Percentiles rank a stretch among this genome's conserved stretches.
Evolutionary conservation across 2,113 vertebrate species (phyloP).

Genomic region (Lathamus discolor): DNA sequence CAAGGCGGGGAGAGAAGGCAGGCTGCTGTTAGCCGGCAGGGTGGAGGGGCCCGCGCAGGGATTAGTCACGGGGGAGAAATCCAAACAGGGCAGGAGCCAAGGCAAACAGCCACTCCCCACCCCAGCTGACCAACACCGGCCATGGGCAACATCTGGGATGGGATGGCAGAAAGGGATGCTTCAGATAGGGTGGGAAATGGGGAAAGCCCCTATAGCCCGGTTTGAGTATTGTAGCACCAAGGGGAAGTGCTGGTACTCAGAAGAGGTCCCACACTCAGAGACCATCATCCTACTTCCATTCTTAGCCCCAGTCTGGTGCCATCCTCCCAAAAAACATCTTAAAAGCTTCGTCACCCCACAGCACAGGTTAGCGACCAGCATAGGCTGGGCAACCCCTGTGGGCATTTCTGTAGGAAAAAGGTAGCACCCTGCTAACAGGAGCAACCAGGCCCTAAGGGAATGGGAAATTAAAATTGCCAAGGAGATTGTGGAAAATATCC

Average conservation of each 20-base stretch:
- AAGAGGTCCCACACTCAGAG: not conserved
- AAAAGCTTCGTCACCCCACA: not conserved
- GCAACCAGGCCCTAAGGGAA: not conserved
- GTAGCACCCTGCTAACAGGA: not conserved
- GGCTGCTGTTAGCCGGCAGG: conserved; percentile 14
- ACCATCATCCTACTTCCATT: not conserved
- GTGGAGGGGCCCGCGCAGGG: conserved; percentile 19
- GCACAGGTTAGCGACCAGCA: not conserved
- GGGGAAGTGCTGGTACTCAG: not conserved
- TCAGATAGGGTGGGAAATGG: not conserved
- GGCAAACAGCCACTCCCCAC: conserved; percentile 45
- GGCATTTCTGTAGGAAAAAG: not conserved
- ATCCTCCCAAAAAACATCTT: not conserved
- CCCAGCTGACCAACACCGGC: not conserved
- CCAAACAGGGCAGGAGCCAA: conserved; percentile 50
- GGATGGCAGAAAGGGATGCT: conserved; percentile 28
- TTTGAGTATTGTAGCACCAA: not conserved
- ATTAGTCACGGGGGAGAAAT: conserved; percentile 50
- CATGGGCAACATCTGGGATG: conserved; percentile 35
- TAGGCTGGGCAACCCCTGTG: accelerated
- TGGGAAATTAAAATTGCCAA: not conserved
- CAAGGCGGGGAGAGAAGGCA: conserved; percentile 2
- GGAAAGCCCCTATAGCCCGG: not conserved
- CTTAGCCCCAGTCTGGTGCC: not conserved
- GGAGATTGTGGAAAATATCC: not conserved